Percentiles rank a stretch among this genome's conserved stretches.
Evolutionary conservation across 1,140 invertebrate species (phyloP).

Genomic region (Drusus annulatus): DNA sequence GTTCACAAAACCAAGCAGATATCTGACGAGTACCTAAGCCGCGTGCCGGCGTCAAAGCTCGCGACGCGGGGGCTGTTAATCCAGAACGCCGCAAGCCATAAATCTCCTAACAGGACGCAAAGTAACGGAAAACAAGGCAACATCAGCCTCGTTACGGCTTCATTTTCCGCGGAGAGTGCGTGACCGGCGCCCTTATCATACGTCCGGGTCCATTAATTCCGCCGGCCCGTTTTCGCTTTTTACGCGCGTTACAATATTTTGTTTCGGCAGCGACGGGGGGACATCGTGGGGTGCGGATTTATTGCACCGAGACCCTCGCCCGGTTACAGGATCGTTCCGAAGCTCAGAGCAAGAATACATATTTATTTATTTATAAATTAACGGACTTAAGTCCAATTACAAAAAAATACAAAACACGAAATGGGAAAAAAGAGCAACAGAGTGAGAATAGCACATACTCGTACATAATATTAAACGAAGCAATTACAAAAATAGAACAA

Average conservation of each 20-base stretch:
- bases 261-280: constrained; percentile 6
- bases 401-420: too few relatives aligned
- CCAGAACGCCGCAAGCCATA: constrained; percentile 30
- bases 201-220: constrained; percentile 19
- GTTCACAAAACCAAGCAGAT: too few relatives aligned
- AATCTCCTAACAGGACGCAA: constrained; percentile 33
- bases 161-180: constrained; percentile 32
- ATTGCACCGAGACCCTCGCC: not conserved
- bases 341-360: too few relatives aligned
- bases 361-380: too few relatives aligned
- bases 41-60: too few relatives aligned
- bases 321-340: too few relatives aligned
- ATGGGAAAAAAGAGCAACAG: too few relatives aligned
- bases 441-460: too few relatives aligned
- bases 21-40: too few relatives aligned
- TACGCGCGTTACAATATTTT: constrained; percentile 10
- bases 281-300: not conserved
- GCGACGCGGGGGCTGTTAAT: not conserved
- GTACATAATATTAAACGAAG: too few relatives aligned
- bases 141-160: constrained; percentile 31
- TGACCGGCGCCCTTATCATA: constrained; percentile 30
- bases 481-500: too few relatives aligned
- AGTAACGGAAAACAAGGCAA: constrained; percentile 33
- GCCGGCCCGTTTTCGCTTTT: not conserved
- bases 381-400: too few relatives aligned